phyloP scores from a whole-genome alignment of 2,888 invertebrate genomes.

The Mythimna pallens region DNA sequence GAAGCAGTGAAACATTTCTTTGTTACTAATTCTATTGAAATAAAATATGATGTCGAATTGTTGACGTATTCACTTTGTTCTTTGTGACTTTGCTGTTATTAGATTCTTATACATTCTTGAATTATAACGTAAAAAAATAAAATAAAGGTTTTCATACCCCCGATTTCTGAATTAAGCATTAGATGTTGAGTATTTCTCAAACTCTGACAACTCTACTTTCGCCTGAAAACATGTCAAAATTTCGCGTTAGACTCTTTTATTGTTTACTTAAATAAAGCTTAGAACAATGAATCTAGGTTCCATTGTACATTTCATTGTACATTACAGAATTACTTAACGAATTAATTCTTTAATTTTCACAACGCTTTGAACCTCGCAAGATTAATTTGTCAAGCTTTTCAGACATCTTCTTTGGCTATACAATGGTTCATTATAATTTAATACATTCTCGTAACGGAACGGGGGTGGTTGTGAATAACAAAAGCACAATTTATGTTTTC shows the following conservation, averaged over 20 bases:
- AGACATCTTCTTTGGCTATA: slow-evolving; percentile 40
- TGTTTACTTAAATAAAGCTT: slow-evolving; percentile 29
- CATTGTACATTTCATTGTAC: slow-evolving; percentile 48
- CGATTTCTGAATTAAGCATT: neutral
- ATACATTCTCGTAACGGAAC: slow-evolving; percentile 44
- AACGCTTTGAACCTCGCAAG: slow-evolving; percentile 34
- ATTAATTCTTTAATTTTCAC: slow-evolving; percentile 50
- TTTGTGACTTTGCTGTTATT: slow-evolving; percentile 33
- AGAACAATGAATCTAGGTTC: slow-evolving; percentile 33
- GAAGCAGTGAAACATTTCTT: slow-evolving; percentile 60
- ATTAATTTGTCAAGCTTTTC: slow-evolving; percentile 58
- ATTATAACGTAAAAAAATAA: slow-evolving; percentile 1
- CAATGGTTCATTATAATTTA: slow-evolving; percentile 56
- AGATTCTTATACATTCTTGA: slow-evolving; percentile 6
- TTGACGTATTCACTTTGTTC: slow-evolving; percentile 38
- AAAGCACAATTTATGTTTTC: slow-evolving; percentile 73
- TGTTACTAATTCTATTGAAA: slow-evolving; percentile 55
- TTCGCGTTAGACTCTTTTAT: neutral
- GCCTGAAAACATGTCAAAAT: too few relatives aligned
- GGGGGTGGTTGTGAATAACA: slow-evolving; percentile 55
- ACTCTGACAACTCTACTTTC: too few relatives aligned
- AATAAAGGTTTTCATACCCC: slow-evolving; percentile 7
- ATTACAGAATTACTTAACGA: slow-evolving; percentile 47
- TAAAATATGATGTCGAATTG: slow-evolving; percentile 30
- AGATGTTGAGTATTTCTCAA: too few relatives aligned